These are phyloP conservation scores for Asobara japonica DNA, from an alignment of 1,140 invertebrate species.

Conservation along the genomic window DNA sequence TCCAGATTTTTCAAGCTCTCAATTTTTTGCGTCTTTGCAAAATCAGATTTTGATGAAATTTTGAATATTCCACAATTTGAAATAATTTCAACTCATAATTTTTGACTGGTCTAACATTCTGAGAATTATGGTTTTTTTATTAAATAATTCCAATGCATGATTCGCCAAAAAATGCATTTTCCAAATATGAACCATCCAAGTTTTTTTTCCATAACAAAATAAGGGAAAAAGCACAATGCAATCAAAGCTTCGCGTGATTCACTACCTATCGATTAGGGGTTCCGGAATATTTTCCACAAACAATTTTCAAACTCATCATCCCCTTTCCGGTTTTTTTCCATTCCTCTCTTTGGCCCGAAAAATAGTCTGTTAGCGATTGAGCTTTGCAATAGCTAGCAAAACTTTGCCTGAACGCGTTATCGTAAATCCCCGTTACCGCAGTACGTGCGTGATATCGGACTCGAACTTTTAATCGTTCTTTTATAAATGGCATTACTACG, in stretches of 20 bases:
- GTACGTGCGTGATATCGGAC: slow-evolving; percentile 20
- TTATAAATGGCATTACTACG: slow-evolving; percentile 16
- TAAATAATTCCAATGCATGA: no score
- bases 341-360: no score
- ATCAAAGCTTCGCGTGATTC: background rate
- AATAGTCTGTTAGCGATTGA: slow-evolving; percentile 5
- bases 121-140: no score
- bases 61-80: no score
- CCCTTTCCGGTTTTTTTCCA: background rate
- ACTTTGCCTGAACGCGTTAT: slow-evolving; percentile 26
- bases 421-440: slow-evolving; percentile 24
- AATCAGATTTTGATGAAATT: no score
- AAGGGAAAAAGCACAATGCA: background rate
- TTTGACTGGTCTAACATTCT: no score
- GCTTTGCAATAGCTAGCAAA: slow-evolving; percentile 20
- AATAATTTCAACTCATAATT: no score
- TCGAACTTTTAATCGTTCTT: slow-evolving; percentile 34
- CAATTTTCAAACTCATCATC: background rate
- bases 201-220: background rate
- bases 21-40: no score
- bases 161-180: no score
- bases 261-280: background rate
- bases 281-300: background rate
- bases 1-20: no score
- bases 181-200: background rate